Percentiles rank a stretch among this genome's conserved stretches.
phyloP scores from a whole-genome alignment of 2,113 vertebrate genomes.

The Crotalus viridis region DNA sequence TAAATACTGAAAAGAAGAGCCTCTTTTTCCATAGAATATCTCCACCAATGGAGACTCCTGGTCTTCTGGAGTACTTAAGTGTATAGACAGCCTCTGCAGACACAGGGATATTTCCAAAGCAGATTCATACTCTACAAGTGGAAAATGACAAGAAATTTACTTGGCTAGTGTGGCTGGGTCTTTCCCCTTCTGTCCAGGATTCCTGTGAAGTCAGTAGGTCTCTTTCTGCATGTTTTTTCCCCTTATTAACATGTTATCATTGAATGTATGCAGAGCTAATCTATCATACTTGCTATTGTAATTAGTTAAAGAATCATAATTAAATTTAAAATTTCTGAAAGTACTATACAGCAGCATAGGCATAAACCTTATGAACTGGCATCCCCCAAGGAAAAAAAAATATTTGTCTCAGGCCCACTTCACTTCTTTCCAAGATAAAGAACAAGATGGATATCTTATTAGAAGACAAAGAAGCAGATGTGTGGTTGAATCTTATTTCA shows the following conservation, averaged over 20 bases:
- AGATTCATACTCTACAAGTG: neutral
- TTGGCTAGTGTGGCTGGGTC: neutral
- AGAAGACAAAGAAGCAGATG: neutral
- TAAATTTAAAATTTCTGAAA: constrained; percentile 15
- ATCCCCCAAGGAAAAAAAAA: neutral
- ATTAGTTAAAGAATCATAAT: constrained; percentile 46
- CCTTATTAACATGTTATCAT: neutral
- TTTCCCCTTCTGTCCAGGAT: neutral
- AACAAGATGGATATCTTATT: no score
- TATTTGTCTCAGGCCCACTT: neutral
- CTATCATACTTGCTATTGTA: constrained; percentile 31
- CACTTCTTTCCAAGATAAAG: no score
- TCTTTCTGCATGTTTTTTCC: neutral
- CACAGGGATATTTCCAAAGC: neutral
- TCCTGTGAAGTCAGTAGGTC: neutral
- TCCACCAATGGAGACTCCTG: neutral
- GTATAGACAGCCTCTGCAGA: neutral
- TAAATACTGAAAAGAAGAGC: neutral
- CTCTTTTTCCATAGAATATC: neutral
- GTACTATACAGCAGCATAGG: neutral
- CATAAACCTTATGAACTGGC: neutral
- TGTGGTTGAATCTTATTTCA: neutral
- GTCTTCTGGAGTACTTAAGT: neutral
- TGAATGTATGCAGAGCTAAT: neutral
- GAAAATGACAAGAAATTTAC: neutral